Conservation (phyloP, 92 coral and sea anemone genomes). For the Paramuricea clavata region DNA sequence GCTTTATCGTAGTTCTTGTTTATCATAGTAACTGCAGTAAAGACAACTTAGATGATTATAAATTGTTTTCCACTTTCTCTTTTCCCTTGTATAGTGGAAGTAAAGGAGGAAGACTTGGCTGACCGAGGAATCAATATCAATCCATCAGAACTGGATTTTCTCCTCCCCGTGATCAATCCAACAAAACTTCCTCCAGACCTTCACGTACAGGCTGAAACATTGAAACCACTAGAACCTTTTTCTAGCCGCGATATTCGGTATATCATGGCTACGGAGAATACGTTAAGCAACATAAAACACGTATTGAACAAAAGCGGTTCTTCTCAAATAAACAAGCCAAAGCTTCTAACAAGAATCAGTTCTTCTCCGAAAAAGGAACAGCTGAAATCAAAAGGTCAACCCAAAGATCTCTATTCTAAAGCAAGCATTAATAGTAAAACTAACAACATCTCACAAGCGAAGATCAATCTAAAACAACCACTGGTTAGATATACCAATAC, state of each 20-base stretch:
- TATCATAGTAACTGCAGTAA: neutral
- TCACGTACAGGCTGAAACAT: neutral
- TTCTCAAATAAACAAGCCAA: neutral
- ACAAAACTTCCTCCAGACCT: neutral
- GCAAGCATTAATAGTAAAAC: neutral
- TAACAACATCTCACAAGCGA: neutral
- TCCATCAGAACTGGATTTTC: slow-evolving; percentile 19
- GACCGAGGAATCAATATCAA: slow-evolving; percentile 24
- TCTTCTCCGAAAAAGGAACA: neutral
- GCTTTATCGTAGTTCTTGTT: too few relatives aligned
- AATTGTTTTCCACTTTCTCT: neutral
- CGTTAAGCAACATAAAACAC: neutral
- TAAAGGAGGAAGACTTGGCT: slow-evolving; percentile 23
- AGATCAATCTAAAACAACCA: neutral
- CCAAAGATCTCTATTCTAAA: neutral
- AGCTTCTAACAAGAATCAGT: neutral
- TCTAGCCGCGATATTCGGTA: neutral
- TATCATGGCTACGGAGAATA: neutral
- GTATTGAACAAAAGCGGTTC: neutral
- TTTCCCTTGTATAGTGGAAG: slow-evolving; percentile 29
- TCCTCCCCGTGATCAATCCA: slow-evolving; percentile 10
- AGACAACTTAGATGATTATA: neutral
- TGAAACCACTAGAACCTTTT: neutral
- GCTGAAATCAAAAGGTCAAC: neutral
- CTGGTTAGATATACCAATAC: neutral